phyloP scores from a whole-genome alignment of 2,797 vertebrate genomes.

The Danio kyathit region DNA sequence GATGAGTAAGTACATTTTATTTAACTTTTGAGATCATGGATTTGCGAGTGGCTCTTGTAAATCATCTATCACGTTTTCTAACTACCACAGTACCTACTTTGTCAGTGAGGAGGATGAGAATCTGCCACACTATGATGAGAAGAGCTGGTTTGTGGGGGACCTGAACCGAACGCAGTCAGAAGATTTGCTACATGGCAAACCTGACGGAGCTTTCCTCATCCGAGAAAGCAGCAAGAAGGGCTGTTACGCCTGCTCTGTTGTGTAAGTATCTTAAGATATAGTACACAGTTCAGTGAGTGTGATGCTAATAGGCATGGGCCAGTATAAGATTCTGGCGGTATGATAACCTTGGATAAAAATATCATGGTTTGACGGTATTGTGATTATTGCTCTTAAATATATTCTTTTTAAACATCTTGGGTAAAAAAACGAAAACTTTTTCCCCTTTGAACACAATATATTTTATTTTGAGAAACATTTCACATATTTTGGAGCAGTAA shows the following conservation, averaged over 20 bases:
- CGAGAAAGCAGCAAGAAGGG: conserved; percentile 92
- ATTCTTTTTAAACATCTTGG: no score
- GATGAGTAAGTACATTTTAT: conserved; percentile 87
- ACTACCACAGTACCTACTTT: conserved; percentile 83
- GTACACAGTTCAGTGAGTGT: not conserved
- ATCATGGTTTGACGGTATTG: no score
- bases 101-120: conserved; percentile 92
- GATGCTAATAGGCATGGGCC: no score
- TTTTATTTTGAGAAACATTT: no score
- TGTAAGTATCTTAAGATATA: conserved; percentile 61
- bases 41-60: not conserved
- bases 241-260: conserved; percentile 83
- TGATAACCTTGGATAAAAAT: no score
- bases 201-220: conserved; percentile 93
- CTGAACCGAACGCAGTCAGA: conserved; percentile 91
- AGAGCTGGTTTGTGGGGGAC: conserved; percentile 96
- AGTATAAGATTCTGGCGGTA: no score
- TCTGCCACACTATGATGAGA: conserved; percentile 92
- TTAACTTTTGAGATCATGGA: not conserved
- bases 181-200: conserved; percentile 91
- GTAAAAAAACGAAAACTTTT: no score
- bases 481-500: no score
- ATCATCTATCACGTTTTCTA: conserved; percentile 28
- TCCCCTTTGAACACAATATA: no score
- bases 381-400: no score